Evolutionary conservation across 2,113 vertebrate species (phyloP), one percentile per base, ranked within the genome.

Genomic region (Laterallus jamaicensis): DNA sequence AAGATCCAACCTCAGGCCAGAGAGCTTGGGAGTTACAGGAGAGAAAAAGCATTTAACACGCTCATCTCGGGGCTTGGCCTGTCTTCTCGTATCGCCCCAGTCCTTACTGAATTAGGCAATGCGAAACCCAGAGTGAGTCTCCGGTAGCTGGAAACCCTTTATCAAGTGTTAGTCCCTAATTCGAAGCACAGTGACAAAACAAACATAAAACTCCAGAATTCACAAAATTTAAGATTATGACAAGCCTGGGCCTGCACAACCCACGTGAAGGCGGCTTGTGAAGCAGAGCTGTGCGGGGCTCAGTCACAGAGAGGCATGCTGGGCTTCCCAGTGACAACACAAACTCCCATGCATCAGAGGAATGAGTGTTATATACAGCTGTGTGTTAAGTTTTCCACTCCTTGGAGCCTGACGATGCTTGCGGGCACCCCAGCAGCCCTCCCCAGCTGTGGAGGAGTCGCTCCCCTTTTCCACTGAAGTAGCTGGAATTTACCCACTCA

Each of bases 301-400:
- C 32, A 9, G 9, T 44, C 39, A 55, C 25, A 64, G 55, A 6
- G 1, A 6, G 40, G 50, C 0, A 1, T 2, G 2, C 39, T 26
- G 81, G 26, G 24, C 44, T 66, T 66, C 80, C 59, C 69, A 68
- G 66, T 35, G 13, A 18, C 28, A 42, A 49, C 70, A 50, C 26
- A 25, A 20, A 16, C 22, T 10, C 80, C 77, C 52, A 22, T 12
- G 29, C 26, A 22, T 16, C 74, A 29, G 21, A 24, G 20, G 60
- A 42, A 44, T 1, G 15, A 37, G 64, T 5, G 13, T 8, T 10
- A 17, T 10, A 9, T 19, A 28, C 0, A 39, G 42, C 73, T 8
- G 1, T 47, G 21, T 5, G 24, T 56, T 25, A 26, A 67, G 18
- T 2, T 71, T 40, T 31, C 28, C 55, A 59, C 54, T 10, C 9